These are phyloP conservation scores for Pseudonaja textilis DNA, from an alignment of 2,113 vertebrate species.

Conservation along the genomic window DNA sequence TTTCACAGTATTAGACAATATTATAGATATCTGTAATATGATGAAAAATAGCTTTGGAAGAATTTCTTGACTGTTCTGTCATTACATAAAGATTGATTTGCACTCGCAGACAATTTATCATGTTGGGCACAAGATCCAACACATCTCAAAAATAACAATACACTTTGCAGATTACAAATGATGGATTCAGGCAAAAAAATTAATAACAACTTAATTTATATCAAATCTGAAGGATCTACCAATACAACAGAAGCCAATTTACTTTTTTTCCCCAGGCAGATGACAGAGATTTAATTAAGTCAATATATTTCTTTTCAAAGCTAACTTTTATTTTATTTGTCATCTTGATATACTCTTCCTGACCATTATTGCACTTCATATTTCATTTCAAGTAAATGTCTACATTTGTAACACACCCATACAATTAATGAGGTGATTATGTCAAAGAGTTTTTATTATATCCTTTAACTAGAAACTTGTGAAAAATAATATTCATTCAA, in stretches of 20 bases:
- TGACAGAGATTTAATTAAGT: conserved; percentile 65
- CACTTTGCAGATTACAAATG: conserved; percentile 44
- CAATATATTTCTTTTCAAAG: conserved; percentile 56
- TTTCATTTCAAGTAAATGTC: conserved; percentile 48
- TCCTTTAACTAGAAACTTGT: neutral
- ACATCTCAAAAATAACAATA: conserved; percentile 19
- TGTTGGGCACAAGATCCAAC: conserved; percentile 9
- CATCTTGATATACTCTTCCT: conserved; percentile 41
- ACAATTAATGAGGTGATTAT: conserved; percentile 14
- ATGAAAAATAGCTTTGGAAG: neutral
- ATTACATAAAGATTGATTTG: neutral
- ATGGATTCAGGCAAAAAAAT: conserved; percentile 52
- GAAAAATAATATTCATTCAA: conserved; percentile 1
- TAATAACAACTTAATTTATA: conserved; percentile 61
- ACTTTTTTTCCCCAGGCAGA: conserved; percentile 32
- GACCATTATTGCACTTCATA: conserved; percentile 60
- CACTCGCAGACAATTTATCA: conserved; percentile 21
- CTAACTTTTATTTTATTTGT: conserved; percentile 27
- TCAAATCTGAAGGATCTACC: conserved; percentile 57
- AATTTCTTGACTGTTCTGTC: neutral
- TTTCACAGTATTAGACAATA: neutral
- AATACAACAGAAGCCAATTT: conserved; percentile 55
- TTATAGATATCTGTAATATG: neutral
- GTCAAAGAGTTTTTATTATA: neutral
- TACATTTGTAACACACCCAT: conserved; percentile 34